Base-by-base conservation (phyloP, 2,113 vertebrate genomes). In the Calypte anna region DNA sequence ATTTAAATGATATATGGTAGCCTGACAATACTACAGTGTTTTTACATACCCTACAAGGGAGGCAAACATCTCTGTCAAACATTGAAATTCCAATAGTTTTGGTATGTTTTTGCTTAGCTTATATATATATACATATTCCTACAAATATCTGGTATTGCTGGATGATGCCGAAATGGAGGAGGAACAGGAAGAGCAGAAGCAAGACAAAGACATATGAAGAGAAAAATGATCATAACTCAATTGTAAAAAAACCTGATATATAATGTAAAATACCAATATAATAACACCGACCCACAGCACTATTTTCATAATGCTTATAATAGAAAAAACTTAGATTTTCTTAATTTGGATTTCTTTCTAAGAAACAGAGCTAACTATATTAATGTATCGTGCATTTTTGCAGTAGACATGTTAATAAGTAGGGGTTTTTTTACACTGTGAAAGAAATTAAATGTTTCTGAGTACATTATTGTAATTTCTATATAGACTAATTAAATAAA, bases 1-100 rank as follows among this genome's bases (percentile, higher is more conserved):
- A 96, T 83, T 90, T 94, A 95, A 96, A 82, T 92, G 76, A 97
- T 86, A 67, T 89, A 90, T 16, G 74, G 91, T 82, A 96, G 76
- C n/a, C 59, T 85, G 90, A 95, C 93, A 96, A 46, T 64, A 92
- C 30, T 40, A 67, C 33, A 73, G 75, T 66, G 79, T 80, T 87
- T 80, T 64, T 91, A 87, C 68, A 61, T 74, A 83, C 36, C 68
- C 75, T 83, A 51, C 53, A 74, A 86, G 78, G 75, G 76, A 83
- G 46, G 57, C 64, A 95, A 96, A 93, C 68, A 94, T 80, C 95
- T 83, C 91, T 86, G 94, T 79, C 68, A 89, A 95, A 70, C 80
- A 88, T 58, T 93, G 58, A 90, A 72, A 94, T 95, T 96, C 57
- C 82, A 83, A 9, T 82, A 67, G 67, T 66, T 94, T 88, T 69